phyloP scores from a whole-genome alignment of 23 tunicate species.

The Halocynthia roretzi region DNA sequence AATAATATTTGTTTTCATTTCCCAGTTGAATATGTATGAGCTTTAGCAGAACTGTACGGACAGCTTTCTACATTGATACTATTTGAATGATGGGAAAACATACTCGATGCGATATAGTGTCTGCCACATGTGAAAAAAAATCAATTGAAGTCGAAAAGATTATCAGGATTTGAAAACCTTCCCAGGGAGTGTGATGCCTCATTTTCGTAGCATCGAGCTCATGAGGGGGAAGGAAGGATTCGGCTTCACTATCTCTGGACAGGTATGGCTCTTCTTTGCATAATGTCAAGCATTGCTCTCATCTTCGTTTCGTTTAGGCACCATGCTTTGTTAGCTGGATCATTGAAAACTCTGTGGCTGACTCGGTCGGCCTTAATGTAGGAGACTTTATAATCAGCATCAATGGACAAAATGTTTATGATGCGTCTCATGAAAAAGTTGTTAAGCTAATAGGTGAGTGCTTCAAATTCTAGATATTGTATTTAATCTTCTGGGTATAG shows the following conservation, averaged over 20 bases:
- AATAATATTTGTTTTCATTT: too few species aligned
- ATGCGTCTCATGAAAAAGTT: constrained; percentile 57
- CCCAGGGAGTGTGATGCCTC: not conserved
- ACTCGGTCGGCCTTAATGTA: constrained; percentile 44
- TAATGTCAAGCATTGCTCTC: not conserved
- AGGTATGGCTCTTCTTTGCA: constrained; percentile 11
- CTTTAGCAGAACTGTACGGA: too few species aligned
- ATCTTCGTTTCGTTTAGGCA: constrained; percentile 20
- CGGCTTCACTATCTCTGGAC: constrained; percentile 77
- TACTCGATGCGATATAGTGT: too few species aligned
- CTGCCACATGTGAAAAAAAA: too few species aligned
- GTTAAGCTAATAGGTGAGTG: constrained; percentile 51
- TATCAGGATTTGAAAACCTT: too few species aligned
- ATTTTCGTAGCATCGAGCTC: constrained; percentile 27
- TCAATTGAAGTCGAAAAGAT: too few species aligned
- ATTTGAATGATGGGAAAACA: too few species aligned
- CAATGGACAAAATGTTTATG: constrained; percentile 57
- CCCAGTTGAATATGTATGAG: too few species aligned
- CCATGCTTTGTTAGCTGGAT: constrained; percentile 83
- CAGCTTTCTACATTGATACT: too few species aligned
- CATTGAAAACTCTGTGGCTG: constrained; percentile 42
- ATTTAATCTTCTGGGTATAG: too few species aligned
- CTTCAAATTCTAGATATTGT: too few species aligned
- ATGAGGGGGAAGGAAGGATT: constrained; percentile 60
- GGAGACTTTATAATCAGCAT: constrained; percentile 72